Evolutionary conservation across 2,797 vertebrate genomes (phyloP), one percentile per base, ranked within the genome.

Genomic region (Enteromius argenteus): DNA sequence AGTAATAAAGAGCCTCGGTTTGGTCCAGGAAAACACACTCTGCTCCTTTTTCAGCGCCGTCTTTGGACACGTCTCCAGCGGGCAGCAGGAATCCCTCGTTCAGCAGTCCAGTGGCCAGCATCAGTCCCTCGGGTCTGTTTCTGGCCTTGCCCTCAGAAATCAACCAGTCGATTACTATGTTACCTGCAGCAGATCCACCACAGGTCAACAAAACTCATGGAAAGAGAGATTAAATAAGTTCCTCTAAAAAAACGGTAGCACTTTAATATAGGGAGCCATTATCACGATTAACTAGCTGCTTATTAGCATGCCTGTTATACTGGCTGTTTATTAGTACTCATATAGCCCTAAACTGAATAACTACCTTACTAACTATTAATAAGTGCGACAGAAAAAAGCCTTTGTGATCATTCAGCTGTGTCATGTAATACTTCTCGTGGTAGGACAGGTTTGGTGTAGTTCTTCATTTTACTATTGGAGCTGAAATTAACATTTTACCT

Each of bases 51-150:
- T 98, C 96, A 0, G 90, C 94, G 5, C 94, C 96, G 0, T 87
- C 90, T 89, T 99, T 99, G 37, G 98, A 96, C 0, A 94, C 60
- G 0, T 98, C 97, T 2, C 96, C 96, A 0, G 98, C 97, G 5
- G 98, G 96, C 89, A 97, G 98, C 2, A 99, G 92, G 86, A 97
- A 98, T 4, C 98, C 98, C 87, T 99, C 98, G 2, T 89, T 97
- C 86, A 99, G 85, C 66, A 99, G 95, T 0, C 97, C 97, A 1
- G 96, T 95, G 15, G 96, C 94, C 62, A 99, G 89, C 96, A 99
- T 92, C 39, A 97, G 88, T 5, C 96, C 97, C 88, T 99, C 98
- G 0, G 93, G 89, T 53, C 96, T 94, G 86, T 99, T 99, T 86
- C 97, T 95, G 5, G 96, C 91, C 5, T 94, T 96, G 10, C 90